Evolutionary conservation across 2,888 invertebrate genomes (phyloP).

Genomic region (Conomelus anceps): DNA sequence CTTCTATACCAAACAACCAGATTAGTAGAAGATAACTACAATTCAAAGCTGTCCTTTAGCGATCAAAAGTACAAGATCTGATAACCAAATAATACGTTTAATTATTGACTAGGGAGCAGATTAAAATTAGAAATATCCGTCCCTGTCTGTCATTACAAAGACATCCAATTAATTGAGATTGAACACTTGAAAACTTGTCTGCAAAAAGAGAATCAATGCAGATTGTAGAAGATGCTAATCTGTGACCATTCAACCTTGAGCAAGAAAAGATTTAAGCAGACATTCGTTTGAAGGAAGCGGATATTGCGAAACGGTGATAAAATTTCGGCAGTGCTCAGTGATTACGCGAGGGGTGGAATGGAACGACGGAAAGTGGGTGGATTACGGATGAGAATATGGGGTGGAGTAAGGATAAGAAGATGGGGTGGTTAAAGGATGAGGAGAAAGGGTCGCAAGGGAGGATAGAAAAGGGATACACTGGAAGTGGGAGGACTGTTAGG

Average conservation of each 20-base stretch:
- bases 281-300: background rate
- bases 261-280: background rate
- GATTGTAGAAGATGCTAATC: background rate
- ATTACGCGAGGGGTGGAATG: background rate
- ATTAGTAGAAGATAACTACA: no score
- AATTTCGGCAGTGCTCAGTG: background rate
- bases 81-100: background rate
- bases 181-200: background rate
- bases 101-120: background rate
- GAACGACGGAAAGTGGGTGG: background rate
- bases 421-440: background rate
- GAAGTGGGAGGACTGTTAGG: background rate
- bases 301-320: background rate
- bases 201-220: background rate
- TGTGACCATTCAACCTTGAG: background rate
- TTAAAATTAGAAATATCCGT: background rate
- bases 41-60: no score
- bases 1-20: no score
- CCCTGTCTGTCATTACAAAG: background rate
- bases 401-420: background rate
- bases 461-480: no score
- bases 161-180: background rate
- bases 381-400: background rate
- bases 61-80: no score
- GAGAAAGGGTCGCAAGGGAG: background rate